phyloP scores from a whole-genome alignment of 2,797 vertebrate genomes.

The Capromys pilorides region DNA sequence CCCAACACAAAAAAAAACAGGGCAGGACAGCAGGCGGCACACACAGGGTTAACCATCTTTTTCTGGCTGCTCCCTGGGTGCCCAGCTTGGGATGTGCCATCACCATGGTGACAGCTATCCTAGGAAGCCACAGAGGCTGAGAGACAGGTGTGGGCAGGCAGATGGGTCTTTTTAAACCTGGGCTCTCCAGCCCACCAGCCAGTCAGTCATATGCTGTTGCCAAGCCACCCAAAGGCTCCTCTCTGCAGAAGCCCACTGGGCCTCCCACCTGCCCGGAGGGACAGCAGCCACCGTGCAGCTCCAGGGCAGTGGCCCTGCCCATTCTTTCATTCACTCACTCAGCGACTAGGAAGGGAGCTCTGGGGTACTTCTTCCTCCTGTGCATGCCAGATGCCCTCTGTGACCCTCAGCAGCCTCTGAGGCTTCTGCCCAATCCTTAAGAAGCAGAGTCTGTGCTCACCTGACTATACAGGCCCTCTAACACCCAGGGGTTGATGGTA shows the following conservation, averaged over 20 bases:
- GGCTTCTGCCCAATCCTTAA: not conserved
- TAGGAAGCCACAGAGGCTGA: not conserved
- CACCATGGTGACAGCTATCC: slow-evolving; percentile 67
- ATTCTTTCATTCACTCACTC: not conserved
- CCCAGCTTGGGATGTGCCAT: slow-evolving; percentile 58
- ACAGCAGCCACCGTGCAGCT: not conserved
- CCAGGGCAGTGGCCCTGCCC: not conserved
- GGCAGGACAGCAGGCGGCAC: not conserved
- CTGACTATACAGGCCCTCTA: not conserved
- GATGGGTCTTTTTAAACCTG: slow-evolving; percentile 46
- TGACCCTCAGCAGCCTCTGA: not conserved
- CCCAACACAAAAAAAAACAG: not conserved
- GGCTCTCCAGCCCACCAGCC: not conserved
- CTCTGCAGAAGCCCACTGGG: not conserved
- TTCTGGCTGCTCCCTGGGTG: slow-evolving; percentile 9
- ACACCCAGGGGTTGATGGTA: not conserved
- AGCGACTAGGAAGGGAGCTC: not conserved
- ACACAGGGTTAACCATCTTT: slow-evolving; percentile 54
- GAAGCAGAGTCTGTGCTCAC: rapidly evolving
- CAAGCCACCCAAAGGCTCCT: not conserved
- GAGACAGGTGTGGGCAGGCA: slow-evolving; percentile 35
- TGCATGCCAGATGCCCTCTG: not conserved
- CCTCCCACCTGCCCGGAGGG: not conserved
- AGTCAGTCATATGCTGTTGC: not conserved
- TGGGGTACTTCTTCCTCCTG: rapidly evolving